Evolutionary conservation across 2,113 vertebrate genomes (phyloP).

Genomic region (Condylura cristata): DNA sequence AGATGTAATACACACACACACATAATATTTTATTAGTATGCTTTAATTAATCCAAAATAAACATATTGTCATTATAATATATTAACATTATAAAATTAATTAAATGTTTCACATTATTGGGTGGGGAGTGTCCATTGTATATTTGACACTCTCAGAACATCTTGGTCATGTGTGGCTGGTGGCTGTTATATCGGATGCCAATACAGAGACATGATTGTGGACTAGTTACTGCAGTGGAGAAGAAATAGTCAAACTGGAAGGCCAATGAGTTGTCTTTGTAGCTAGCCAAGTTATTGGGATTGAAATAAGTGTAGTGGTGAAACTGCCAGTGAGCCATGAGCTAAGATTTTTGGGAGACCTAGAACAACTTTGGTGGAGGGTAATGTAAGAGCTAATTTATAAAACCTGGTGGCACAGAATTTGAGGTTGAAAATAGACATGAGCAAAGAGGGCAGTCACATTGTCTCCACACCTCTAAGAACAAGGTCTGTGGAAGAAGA

Average conservation of each 20-base stretch:
- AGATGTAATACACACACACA: no score
- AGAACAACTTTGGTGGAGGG: not conserved
- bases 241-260: not conserved
- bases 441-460: not conserved
- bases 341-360: not conserved
- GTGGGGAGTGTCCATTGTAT: not conserved
- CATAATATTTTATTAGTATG: not conserved
- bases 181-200: not conserved
- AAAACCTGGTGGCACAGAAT: no score
- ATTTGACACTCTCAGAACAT: not conserved
- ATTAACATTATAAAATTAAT: not conserved
- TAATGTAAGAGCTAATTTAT: not conserved
- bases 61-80: not conserved
- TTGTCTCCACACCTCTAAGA: not conserved
- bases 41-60: not conserved
- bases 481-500: not conserved
- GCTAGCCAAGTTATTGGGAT: not conserved
- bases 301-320: not conserved
- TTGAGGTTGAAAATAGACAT: not conserved
- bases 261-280: not conserved
- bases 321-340: not conserved
- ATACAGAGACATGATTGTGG: not conserved
- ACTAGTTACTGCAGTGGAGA: not conserved
- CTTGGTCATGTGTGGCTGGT: not conserved
- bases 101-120: not conserved